A percentile compares a stretch with the other conserved stretches of the same genome.
Evolutionary conservation across 2,888 invertebrate species (phyloP).

Genomic region (Macrostomum cliftonense): DNA sequence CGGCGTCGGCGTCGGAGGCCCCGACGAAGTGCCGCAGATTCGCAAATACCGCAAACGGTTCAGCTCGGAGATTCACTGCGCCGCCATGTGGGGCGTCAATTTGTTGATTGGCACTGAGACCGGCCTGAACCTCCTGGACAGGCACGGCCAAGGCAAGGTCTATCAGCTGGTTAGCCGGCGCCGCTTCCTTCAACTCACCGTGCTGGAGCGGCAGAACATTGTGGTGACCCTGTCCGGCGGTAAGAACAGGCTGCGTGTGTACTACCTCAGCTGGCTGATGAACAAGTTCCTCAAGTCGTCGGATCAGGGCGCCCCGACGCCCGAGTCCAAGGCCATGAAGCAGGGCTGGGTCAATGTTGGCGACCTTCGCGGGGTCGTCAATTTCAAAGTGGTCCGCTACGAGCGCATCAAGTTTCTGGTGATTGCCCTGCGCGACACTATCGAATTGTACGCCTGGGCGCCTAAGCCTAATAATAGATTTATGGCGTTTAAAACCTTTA

Average conservation of each 20-base stretch:
- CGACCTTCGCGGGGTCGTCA: constrained; percentile 10
- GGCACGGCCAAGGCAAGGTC: constrained; percentile 97
- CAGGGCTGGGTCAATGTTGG: constrained; percentile 12
- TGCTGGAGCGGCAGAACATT: constrained; percentile 97
- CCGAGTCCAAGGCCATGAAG: constrained; percentile 2
- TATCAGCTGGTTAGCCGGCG: constrained; percentile 93
- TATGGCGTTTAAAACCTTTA: constrained; percentile 84
- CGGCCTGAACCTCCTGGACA: constrained; percentile 88
- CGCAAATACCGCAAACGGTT: constrained; percentile 97
- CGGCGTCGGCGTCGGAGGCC: too few species aligned
- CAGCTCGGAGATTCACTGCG: constrained; percentile 95
- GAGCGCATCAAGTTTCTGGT: constrained; percentile 99
- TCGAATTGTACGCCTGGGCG: constrained; percentile 99
- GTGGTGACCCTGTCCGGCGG: constrained; percentile 96
- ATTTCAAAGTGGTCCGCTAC: constrained; percentile 53
- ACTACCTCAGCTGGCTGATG: constrained; percentile 96
- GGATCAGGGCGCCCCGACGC: too few species aligned
- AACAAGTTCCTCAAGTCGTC: constrained; percentile 82
- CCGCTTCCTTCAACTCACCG: constrained; percentile 99
- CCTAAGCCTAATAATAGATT: constrained; percentile 99
- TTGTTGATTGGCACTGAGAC: constrained; percentile 94
- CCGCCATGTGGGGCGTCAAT: constrained; percentile 97
- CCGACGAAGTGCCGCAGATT: constrained; percentile 61
- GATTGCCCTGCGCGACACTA: constrained; percentile 91
- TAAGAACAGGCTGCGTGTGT: constrained; percentile 93